Percentiles rank a stretch among this genome's conserved stretches.
Evolutionary conservation across 2,797 vertebrate genomes (phyloP).

Genomic region (Geotrypetes seraphini): DNA sequence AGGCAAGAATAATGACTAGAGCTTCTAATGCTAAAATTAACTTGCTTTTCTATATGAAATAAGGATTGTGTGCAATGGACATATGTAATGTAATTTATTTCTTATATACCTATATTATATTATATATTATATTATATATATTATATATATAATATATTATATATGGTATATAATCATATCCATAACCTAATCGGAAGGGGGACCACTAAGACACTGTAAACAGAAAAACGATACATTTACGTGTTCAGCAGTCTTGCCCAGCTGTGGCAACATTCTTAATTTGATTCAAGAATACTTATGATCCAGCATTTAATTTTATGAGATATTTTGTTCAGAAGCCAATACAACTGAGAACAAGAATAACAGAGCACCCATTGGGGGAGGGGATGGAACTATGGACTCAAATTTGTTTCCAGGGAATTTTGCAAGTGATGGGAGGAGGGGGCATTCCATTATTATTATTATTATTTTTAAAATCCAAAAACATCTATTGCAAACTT

Average conservation of each 20-base stretch:
- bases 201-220: not conserved
- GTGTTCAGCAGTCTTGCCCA: not conserved
- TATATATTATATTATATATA: no score
- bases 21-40: not conserved
- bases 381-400: no score
- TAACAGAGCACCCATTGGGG: no score
- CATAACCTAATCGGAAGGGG: not conserved
- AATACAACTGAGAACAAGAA: constrained; percentile 6
- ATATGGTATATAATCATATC: no score
- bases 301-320: not conserved
- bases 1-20: not conserved
- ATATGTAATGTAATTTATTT: no score
- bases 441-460: no score
- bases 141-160: no score
- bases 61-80: not conserved
- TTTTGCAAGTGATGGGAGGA: no score
- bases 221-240: not conserved
- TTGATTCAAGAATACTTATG: not conserved
- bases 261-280: not conserved
- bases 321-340: not conserved
- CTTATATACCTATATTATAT: no score
- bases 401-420: no score
- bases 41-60: not conserved
- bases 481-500: no score
- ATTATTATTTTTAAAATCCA: no score